Base-by-base conservation (phyloP, 1,140 invertebrate genomes). In the Orussus abietinus region DNA sequence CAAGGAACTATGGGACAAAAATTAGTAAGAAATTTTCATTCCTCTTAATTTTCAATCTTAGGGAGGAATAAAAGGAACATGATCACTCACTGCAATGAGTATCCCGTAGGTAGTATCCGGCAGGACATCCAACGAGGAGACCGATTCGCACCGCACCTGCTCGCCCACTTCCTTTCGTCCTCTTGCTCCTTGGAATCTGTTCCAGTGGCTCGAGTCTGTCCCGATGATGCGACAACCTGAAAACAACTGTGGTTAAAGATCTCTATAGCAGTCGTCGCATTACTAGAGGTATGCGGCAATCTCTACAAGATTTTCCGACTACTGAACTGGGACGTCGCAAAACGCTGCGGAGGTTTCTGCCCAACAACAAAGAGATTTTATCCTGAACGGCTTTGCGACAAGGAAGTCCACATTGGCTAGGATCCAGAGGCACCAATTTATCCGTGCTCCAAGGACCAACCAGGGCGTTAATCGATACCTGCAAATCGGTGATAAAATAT, bases 221-320 rank as follows among this genome's bases (percentile, higher is more conserved):
- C 34, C 51, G 49, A 39, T 55, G 47, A 47, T 64, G 57, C 11
- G 57, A 51, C 20, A 64, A 59, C 49, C 64, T 64, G 51, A 66
- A 66, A 66, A 62, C 59, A 57, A 66, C 64, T 64, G 47, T 60
- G 37, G 54, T 64, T 66, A 64, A 64, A 62, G 47, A 55, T 64
- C 52, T 63, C 54, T 63, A 63, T 63, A 64, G 49, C 63, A 48
- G 37, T n/a, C n/a, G n/a, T n/a, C n/a, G n/a, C n/a, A n/a, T n/a
- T n/a, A n/a, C n/a, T n/a, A n/a, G n/a, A n/a, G n/a, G n/a, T n/a
- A n/a, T n/a, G n/a, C n/a, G n/a, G n/a, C n/a, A n/a, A n/a, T n/a
- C n/a, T n/a, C 19, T 13, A 49, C 26, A 39, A 11, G 15, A 39
- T 34, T 37, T 6, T 18, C 4, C n/a, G 6, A 26, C 26, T 38